These are phyloP conservation scores for Lindbergichthys nudifrons DNA, from an alignment of 2,797 vertebrate species.

Conservation along the genomic window DNA sequence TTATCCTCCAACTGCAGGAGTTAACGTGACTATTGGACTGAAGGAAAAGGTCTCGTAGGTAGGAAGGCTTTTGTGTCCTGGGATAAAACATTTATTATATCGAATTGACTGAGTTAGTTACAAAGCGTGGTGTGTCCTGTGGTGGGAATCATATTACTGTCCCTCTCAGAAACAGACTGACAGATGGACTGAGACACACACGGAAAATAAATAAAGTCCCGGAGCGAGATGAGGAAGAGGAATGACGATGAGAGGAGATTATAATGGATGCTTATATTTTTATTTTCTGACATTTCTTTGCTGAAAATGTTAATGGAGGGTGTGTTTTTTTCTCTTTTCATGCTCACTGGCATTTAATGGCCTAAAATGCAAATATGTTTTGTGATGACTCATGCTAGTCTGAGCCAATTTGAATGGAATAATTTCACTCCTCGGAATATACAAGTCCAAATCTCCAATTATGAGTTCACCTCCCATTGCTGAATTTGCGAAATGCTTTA, in stretches of 20 bases:
- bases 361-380: neutral
- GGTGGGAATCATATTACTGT: slow-evolving; percentile 51
- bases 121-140: slow-evolving; percentile 30
- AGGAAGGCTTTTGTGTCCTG: slow-evolving; percentile 22
- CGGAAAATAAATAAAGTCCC: slow-evolving; percentile 47
- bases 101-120: slow-evolving; percentile 33
- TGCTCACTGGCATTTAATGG: neutral
- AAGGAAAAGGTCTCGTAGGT: slow-evolving; percentile 1
- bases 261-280: slow-evolving; percentile 28
- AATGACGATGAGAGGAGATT: slow-evolving; percentile 44
- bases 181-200: slow-evolving; percentile 59
- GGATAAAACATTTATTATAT: slow-evolving; percentile 18
- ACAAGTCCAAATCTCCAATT: neutral
- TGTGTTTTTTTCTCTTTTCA: slow-evolving; percentile 2
- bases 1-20: slow-evolving; percentile 20
- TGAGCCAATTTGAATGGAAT: neutral
- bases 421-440: neutral
- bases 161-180: slow-evolving; percentile 64
- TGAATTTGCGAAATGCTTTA: neutral
- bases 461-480: neutral
- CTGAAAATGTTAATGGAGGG: slow-evolving; percentile 1
- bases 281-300: slow-evolving; percentile 9
- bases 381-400: neutral
- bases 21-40: slow-evolving; percentile 21
- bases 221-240: slow-evolving; percentile 47